Conservation (phyloP, 2,113 vertebrate species). For the Heterotilapia buettikoferi region DNA sequence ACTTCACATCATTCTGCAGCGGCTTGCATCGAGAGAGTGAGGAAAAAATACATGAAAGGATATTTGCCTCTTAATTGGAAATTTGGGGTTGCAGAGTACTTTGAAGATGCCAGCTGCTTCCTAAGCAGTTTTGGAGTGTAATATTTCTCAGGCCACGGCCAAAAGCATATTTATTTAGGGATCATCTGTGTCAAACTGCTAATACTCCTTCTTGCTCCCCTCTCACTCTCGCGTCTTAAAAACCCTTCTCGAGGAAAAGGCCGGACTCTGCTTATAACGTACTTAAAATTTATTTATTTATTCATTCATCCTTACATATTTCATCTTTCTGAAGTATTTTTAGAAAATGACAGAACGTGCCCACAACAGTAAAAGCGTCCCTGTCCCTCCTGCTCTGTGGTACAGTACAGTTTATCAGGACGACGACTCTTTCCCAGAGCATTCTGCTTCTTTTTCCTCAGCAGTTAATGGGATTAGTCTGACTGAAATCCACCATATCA, state of each 20-base stretch:
- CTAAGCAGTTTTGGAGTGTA: neutral
- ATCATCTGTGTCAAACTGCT: neutral
- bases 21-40: neutral
- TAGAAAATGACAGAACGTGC: neutral
- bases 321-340: neutral
- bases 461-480: neutral
- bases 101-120: conserved; percentile 1
- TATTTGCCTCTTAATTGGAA: neutral
- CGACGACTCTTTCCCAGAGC: neutral
- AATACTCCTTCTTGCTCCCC: neutral
- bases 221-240: neutral
- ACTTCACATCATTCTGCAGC: neutral
- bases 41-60: neutral
- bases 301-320: neutral
- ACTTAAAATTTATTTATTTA: neutral
- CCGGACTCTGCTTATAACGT: neutral
- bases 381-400: neutral
- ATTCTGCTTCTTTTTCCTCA: neutral
- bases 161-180: neutral
- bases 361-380: neutral
- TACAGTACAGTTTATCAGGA: neutral
- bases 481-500: neutral
- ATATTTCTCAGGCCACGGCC: neutral
- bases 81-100: neutral
- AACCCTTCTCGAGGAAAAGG: neutral